Base-by-base conservation (phyloP, 2,797 vertebrate genomes). In the Aldrovandia affinis region DNA sequence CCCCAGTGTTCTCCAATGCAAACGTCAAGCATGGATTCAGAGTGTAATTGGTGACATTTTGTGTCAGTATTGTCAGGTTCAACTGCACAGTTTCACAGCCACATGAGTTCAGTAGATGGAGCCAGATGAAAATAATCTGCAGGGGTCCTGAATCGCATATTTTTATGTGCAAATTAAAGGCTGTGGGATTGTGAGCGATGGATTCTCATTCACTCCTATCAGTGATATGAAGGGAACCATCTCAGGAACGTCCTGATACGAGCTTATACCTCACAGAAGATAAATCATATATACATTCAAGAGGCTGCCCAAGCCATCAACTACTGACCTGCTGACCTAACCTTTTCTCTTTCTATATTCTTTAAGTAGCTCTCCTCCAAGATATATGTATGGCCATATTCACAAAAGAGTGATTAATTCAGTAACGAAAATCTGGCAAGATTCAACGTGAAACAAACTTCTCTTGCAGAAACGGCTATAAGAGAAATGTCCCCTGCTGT, bases 251-350 rank as follows among this genome's bases (percentile, higher is more conserved):
- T 79, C 75, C 59, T 15, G 22, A 83, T 50, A n/a, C n/a, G n/a
- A 63, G 73, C 54, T 61, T 78, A 44, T 12, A 36, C 75, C 52
- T 30, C 57, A 8, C 55, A 44, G 7, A 63, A 61, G 10, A 83
- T 83, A 36, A 83, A 78, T 79, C 75, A 83, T 30, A 6, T 15
- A 65, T 63, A 12, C n/a, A 78, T 78, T 83, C n/a, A 33, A 44
- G 80, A 63, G 80, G 57, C 39, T 28, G 1, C 18, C 50, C 4
- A 2, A 80, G 7, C 78, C n/a, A 33, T 54, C 28, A 36, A 54
- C 78, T 57, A 0, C n/a, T 79, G 78, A 54, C 50, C 54, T 36
- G 33, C n/a, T n/a, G n/a, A n/a, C n/a, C n/a, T n/a, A 7, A 44
- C 44, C 22, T 4, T 42, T 1, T 47, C 22, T 5, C 20, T 44